Conservation (phyloP, 2,888 invertebrate genomes). For the Periphyllus acericola region DNA sequence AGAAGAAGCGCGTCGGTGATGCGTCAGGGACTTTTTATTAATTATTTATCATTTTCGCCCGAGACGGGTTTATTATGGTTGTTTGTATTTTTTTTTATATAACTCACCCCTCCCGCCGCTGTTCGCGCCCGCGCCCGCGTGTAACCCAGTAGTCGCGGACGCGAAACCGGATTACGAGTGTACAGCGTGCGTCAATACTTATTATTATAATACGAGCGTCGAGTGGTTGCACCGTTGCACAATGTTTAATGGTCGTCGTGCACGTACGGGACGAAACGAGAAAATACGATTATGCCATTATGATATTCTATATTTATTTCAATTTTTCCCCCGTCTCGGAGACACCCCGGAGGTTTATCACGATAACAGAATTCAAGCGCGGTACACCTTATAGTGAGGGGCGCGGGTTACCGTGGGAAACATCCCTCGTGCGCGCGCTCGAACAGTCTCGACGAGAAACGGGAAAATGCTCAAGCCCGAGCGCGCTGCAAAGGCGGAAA, state of each 20-base stretch:
- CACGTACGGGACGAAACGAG: neutral
- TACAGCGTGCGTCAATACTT: neutral
- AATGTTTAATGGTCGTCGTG: constrained; percentile 15
- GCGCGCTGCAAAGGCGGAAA: no score
- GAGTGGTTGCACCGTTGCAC: neutral
- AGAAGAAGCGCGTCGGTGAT: neutral
- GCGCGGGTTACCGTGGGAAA: no score
- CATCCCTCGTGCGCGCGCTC: no score
- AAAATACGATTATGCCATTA: neutral
- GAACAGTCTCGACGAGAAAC: no score
- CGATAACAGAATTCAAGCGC: no score
- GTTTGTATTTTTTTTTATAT: neutral
- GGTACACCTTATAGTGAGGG: no score
- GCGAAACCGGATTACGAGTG: constrained; percentile 30
- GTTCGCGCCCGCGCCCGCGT: neutral
- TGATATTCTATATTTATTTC: neutral
- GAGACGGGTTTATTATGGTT: constrained; percentile 26
- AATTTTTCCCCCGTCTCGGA: no score
- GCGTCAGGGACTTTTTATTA: constrained; percentile 39
- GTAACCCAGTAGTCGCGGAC: constrained; percentile 19
- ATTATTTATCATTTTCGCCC: neutral
- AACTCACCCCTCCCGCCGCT: neutral
- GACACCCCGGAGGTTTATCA: no score
- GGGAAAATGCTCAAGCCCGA: no score
- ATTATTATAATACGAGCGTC: neutral